phyloP scores from a whole-genome alignment of 2,797 vertebrate species.

The Xenopus petersii region DNA sequence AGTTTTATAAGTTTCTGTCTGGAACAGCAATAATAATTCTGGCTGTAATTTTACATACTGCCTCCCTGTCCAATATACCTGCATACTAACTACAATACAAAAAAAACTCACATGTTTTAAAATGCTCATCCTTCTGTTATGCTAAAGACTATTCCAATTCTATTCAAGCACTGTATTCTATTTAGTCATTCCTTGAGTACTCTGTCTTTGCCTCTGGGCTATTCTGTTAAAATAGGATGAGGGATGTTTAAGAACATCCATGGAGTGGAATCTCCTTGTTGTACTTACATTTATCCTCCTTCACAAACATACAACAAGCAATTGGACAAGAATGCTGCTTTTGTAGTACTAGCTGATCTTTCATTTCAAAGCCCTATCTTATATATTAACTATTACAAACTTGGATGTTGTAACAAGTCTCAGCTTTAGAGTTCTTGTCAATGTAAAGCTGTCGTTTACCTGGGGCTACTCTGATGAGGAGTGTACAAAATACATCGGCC shows the following conservation, averaged over 20 bases:
- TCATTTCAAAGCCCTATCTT: slow-evolving; percentile 22
- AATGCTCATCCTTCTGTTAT: no score
- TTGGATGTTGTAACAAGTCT: slow-evolving; percentile 17
- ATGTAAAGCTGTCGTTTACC: not conserved
- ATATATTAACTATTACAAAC: not conserved
- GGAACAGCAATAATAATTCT: no score
- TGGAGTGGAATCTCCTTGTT: not conserved
- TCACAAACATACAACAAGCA: slow-evolving; percentile 23
- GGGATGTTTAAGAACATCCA: slow-evolving; percentile 28
- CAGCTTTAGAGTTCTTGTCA: slow-evolving; percentile 21
- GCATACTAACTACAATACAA: no score
- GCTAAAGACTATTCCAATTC: no score
- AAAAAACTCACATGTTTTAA: no score
- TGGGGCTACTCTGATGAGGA: not conserved
- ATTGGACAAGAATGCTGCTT: slow-evolving; percentile 11
- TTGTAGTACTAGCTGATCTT: slow-evolving; percentile 24
- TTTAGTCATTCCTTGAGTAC: no score
- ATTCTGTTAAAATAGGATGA: not conserved
- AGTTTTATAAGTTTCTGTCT: no score
- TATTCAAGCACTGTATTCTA: no score
- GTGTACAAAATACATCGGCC: not conserved
- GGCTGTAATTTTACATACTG: no score
- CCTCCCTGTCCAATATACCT: no score
- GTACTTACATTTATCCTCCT: not conserved
- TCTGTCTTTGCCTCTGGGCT: not conserved